phyloP scores from a whole-genome alignment of 2,888 invertebrate genomes.

The Tenthredo scrophulariae region DNA sequence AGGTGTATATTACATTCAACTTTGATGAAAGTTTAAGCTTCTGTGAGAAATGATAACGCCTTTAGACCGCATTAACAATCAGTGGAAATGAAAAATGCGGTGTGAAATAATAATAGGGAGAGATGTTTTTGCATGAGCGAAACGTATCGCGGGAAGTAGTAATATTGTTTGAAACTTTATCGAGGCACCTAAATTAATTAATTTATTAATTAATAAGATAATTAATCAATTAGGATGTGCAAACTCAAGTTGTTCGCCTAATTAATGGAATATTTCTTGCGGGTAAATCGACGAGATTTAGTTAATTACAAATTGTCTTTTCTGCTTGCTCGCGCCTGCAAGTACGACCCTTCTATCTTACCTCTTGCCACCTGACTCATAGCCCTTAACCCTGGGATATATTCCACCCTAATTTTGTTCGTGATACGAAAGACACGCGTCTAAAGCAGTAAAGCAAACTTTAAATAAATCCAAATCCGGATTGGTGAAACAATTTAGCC shows the following conservation, averaged over 20 bases:
- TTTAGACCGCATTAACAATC: constrained; percentile 25
- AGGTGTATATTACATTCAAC: constrained; percentile 26
- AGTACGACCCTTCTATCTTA: constrained; percentile 4
- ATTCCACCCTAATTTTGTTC: constrained; percentile 17
- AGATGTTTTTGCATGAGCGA: neutral
- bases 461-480: constrained; percentile 30
- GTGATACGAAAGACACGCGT: constrained; percentile 35
- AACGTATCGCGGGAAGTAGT: constrained; percentile 17
- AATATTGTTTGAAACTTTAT: constrained; percentile 41
- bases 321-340: neutral
- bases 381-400: neutral
- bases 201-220: constrained; percentile 29
- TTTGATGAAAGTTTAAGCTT: constrained; percentile 36
- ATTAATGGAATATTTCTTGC: constrained; percentile 28
- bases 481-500: constrained; percentile 40
- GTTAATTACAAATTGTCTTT: constrained; percentile 49
- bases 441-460: constrained; percentile 41
- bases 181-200: constrained; percentile 23
- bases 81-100: constrained; percentile 28
- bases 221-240: constrained; percentile 49
- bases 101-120: neutral
- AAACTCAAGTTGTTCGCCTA: constrained; percentile 32
- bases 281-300: constrained; percentile 40
- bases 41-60: constrained; percentile 43
- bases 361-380: constrained; percentile 3